A percentile compares a stretch with the other conserved stretches of the same genome.
Conservation (phyloP, 2,113 vertebrate genomes). For the Asarcornis scutulata region DNA sequence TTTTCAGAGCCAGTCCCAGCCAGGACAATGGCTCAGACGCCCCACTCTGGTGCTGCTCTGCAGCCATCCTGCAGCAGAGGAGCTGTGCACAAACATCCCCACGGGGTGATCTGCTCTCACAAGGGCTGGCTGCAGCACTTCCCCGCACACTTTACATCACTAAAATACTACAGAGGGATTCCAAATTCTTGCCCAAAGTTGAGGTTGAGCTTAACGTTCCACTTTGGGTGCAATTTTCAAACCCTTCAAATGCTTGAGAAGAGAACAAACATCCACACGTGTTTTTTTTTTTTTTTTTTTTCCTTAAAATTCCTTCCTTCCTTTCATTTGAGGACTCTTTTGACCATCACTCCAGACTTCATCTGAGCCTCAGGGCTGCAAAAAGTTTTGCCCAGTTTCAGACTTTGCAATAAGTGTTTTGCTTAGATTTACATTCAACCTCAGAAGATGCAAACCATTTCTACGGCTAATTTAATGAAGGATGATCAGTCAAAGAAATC, state of each 20-base stretch:
- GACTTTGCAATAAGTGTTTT: not conserved
- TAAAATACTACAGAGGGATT: not conserved
- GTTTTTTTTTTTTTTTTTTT: not conserved
- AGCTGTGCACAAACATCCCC: not conserved
- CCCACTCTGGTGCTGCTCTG: accelerated
- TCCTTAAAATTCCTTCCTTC: not conserved
- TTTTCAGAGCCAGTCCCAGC: not conserved
- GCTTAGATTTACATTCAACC: not conserved
- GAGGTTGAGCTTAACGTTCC: not conserved
- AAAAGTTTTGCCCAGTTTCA: not conserved
- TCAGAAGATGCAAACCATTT: not conserved
- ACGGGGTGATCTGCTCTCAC: not conserved
- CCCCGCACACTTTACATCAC: accelerated
- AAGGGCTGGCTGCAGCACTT: not conserved
- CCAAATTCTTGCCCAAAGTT: not conserved
- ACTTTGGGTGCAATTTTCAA: not conserved
- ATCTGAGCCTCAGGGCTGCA: not conserved
- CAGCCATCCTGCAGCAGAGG: not conserved
- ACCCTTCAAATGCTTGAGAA: not conserved
- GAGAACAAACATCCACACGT: not conserved
- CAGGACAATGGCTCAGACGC: not conserved
- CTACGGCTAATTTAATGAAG: not conserved
- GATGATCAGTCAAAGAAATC: not conserved
- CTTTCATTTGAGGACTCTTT: not conserved
- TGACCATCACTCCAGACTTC: not conserved